Evolutionary conservation across 2,113 vertebrate species (phyloP), one percentile per base, ranked within the genome.

Genomic region (Sebastes schlegelii): DNA sequence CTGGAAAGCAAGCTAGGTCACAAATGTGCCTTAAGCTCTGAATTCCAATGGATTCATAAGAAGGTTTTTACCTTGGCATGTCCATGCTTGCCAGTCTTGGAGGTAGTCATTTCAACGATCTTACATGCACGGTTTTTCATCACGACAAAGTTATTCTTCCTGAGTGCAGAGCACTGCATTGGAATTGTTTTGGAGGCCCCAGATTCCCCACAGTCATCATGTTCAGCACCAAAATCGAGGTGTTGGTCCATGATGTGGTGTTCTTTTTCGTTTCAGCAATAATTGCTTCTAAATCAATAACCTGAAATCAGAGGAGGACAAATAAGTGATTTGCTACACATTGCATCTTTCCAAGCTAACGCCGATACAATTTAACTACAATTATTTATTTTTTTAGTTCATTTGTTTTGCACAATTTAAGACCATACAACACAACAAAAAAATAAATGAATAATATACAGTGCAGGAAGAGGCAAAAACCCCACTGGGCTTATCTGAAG

Each of bases 21-120:
- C 26, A 17, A 10, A 64, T 40, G 10, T 70, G 61, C 66, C 16
- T 51, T 12, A 2, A 71, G 77, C 16, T n/a, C 17, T n/a, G n/a
- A 45, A 86, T 79, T 83, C 60, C 67, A 58, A 23, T 67, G 9
- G 60, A 49, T 49, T 16, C 12, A 57, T 1, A 2, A 9, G 16
- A 4, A 12, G 23, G 1, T 65, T 43, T 26, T 90, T 95, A 97
- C 97, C 97, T 99, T 99, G 68, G 97, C 97, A 73, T 99, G 97
- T 11, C 97, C 97, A 60, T 99, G 97, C 89, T 98, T 98, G 90
- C 97, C 98, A n/a, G 97, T 98, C 84, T 98, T 98, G 51, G 98
- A 98, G 79, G 97, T 98, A 82, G 95, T 93, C 97, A 99, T 98
- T 80, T 98, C 97, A 23, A 98, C 96, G 77, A 99, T 98, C 95